Evolutionary conservation across 2,113 vertebrate genomes (phyloP).

Genomic region (Sardina pilchardus): DNA sequence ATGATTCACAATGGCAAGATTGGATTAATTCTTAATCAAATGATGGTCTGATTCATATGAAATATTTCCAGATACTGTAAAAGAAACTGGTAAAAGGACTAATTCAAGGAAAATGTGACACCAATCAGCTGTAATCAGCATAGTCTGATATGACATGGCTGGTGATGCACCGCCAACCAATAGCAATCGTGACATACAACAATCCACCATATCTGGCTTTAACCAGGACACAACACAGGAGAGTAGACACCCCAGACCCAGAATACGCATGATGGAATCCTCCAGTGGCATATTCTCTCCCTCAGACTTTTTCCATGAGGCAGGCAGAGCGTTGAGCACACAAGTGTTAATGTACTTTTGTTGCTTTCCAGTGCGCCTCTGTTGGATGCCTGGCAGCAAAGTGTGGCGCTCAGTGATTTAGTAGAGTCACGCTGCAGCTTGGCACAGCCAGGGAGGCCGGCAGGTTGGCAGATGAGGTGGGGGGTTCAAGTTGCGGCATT

Average conservation of each 20-base stretch:
- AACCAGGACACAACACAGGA: background rate
- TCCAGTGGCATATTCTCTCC: background rate
- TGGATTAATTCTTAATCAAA: background rate
- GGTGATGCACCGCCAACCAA: background rate
- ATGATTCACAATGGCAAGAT: background rate
- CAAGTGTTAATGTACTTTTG: constrained; percentile 8
- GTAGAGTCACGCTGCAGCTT: background rate
- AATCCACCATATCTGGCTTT: background rate
- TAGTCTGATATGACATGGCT: background rate
- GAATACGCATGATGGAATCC: background rate
- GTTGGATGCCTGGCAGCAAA: background rate
- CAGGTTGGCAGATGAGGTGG: constrained; percentile 17
- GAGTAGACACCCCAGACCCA: background rate
- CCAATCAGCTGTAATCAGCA: too few relatives aligned
- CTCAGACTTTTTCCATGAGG: constrained; percentile 15
- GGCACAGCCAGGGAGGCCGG: background rate
- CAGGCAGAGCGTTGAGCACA: background rate
- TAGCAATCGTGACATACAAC: background rate
- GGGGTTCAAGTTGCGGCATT: constrained; percentile 52
- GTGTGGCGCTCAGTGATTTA: background rate
- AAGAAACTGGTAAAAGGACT: background rate
- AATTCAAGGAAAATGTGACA: background rate
- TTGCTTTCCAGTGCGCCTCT: background rate
- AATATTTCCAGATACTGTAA: background rate
- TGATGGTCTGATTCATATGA: background rate